Evolutionary conservation across 2,888 invertebrate species (phyloP).

Genomic region (Polyommatus iphigenia): DNA sequence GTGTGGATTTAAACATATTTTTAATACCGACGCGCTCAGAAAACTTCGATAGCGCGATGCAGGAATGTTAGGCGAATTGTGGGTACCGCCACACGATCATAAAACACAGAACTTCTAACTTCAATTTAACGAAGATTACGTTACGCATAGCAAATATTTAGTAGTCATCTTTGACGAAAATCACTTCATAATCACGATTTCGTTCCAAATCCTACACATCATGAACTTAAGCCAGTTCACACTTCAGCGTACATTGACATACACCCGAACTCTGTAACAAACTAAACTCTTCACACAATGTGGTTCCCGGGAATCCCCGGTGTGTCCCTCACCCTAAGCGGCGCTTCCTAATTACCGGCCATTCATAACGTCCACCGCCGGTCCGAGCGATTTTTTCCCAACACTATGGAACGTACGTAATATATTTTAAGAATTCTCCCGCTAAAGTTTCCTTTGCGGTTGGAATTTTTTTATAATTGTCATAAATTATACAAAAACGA

Average conservation of each 20-base stretch:
- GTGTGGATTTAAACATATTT: no score
- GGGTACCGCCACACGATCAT: no score
- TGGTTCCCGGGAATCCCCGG: constrained; percentile 35
- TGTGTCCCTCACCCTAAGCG: constrained; percentile 45
- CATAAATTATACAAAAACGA: constrained; percentile 47
- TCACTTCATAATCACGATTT: not conserved
- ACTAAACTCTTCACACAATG: not conserved
- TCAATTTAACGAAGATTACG: no score
- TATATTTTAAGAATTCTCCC: constrained; percentile 59
- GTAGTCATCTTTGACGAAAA: not conserved
- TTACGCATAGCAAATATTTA: no score
- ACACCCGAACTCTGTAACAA: not conserved
- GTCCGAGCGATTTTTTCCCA: constrained; percentile 66
- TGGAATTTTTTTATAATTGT: constrained; percentile 48
- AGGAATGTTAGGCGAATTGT: no score
- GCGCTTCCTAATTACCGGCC: constrained; percentile 68
- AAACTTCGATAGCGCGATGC: no score
- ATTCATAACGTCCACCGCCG: constrained; percentile 68
- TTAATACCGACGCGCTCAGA: no score
- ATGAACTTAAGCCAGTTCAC: not conserved
- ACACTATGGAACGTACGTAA: constrained; percentile 50
- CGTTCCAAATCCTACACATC: not conserved
- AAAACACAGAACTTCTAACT: no score
- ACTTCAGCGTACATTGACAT: not conserved
- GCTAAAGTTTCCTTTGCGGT: constrained; percentile 49